Percentiles rank a stretch among this genome's conserved stretches.
Conservation (phyloP, 2,113 vertebrate species). For the Tragelaphus scriptus region DNA sequence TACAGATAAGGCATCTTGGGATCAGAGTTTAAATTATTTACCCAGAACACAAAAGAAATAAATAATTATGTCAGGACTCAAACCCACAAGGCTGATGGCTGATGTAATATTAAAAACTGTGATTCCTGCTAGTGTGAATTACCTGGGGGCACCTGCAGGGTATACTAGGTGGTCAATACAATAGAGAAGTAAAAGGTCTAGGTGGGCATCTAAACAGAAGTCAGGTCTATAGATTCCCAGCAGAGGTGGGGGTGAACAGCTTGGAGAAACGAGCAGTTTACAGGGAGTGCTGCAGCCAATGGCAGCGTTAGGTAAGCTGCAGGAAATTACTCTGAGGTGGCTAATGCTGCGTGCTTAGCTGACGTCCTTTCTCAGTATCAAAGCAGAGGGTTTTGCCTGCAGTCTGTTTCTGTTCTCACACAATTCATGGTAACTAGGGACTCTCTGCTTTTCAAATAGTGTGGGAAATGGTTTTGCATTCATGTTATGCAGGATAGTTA, state of each 20-base stretch:
- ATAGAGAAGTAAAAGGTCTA: neutral
- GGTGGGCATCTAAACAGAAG: neutral
- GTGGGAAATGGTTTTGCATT: neutral
- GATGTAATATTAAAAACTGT: rapidly evolving
- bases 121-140: neutral
- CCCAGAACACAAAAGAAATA: neutral
- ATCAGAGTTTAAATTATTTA: neutral
- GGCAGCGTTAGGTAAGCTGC: too few species aligned
- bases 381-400: neutral
- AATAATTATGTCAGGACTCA: neutral
- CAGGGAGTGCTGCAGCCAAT: rapidly evolving
- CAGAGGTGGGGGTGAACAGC: neutral
- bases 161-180: rapidly evolving
- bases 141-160: neutral
- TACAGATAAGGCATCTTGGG: neutral
- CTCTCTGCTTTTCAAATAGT: neutral
- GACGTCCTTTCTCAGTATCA: neutral
- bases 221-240: neutral
- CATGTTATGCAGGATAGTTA: neutral
- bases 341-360: neutral
- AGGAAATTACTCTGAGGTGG: neutral
- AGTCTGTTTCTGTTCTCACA: neutral
- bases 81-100: neutral
- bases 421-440: neutral
- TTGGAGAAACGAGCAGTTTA: neutral